Evolutionary conservation across 1,140 invertebrate species (phyloP).

Genomic region (Drosophila tropicalis): DNA sequence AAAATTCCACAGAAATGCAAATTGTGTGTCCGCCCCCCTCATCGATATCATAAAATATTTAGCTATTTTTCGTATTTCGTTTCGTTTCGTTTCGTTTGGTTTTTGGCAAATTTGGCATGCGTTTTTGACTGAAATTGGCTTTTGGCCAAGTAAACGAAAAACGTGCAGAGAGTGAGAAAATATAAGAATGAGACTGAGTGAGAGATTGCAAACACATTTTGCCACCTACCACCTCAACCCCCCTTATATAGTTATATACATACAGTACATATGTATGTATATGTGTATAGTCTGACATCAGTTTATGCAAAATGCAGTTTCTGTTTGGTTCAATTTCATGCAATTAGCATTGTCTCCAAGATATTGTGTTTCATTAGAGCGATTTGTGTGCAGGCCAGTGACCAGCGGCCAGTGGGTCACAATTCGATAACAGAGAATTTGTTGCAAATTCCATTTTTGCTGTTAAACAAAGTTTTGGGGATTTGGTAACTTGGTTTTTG

Average conservation of each 20-base stretch:
- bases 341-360: conserved; percentile 70
- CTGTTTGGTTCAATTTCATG: conserved; percentile 47
- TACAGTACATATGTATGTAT: background rate
- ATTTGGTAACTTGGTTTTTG: conserved; percentile 45
- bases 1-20: conserved; percentile 41
- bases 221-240: background rate
- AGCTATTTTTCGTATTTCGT: conserved; percentile 75
- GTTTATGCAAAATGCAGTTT: conserved; percentile 38
- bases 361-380: conserved; percentile 75
- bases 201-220: conserved; percentile 5
- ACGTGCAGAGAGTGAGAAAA: conserved; percentile 15
- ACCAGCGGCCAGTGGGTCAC: conserved; percentile 46
- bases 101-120: conserved; percentile 77
- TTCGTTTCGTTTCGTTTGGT: conserved; percentile 70
- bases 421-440: conserved; percentile 67
- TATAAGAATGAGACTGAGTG: background rate
- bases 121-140: conserved; percentile 73
- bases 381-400: conserved; percentile 35
- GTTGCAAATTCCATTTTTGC: conserved; percentile 62
- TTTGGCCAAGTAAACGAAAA: conserved; percentile 68
- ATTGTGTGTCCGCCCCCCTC: conserved; percentile 50
- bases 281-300: background rate
- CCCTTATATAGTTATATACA: background rate
- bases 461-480: conserved; percentile 37
- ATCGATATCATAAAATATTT: conserved; percentile 80